A percentile compares a stretch with the other conserved stretches of the same genome.
These are phyloP conservation scores for Ochropleura leucogaster DNA, from an alignment of 2,888 invertebrate species.

Conservation along the genomic window DNA sequence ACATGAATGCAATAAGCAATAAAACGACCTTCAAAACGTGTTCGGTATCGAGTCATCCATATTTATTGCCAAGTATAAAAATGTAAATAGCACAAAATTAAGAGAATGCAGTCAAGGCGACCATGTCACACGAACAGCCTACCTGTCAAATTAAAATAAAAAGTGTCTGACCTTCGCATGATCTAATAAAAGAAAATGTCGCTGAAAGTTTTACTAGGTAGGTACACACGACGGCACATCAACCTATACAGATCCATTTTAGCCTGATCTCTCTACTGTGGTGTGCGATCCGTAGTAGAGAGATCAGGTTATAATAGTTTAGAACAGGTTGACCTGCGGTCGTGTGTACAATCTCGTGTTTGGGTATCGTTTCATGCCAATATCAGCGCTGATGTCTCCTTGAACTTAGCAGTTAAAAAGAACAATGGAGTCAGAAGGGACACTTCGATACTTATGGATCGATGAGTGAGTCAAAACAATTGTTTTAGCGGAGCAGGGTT, in stretches of 20 bases:
- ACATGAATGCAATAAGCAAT: conserved; percentile 1
- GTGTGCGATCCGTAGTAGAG: too few species aligned
- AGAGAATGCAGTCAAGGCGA: conserved; percentile 56
- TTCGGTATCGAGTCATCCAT: conserved; percentile 20
- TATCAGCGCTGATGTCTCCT: conserved; percentile 45
- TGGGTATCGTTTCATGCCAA: conserved; percentile 43
- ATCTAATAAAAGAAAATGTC: conserved; percentile 43
- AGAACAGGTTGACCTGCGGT: too few species aligned
- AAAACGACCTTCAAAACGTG: conserved; percentile 20
- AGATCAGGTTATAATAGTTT: too few species aligned
- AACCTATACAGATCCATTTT: too few species aligned
- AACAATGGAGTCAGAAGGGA: conserved; percentile 37
- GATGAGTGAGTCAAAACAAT: conserved; percentile 25
- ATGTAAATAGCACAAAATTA: conserved; percentile 21
- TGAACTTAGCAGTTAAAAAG: conserved; percentile 51
- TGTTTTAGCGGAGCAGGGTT: conserved; percentile 4
- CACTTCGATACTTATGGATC: conserved; percentile 15
- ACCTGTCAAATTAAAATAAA: conserved; percentile 32
- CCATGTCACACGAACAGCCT: conserved; percentile 15
- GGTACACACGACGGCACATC: too few species aligned
- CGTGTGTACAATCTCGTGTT: conserved; percentile 39
- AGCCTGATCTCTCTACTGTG: too few species aligned
- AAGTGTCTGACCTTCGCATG: conserved; percentile 39
- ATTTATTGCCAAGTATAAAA: conserved; percentile 27
- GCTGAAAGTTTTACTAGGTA: conserved; percentile 30